Base-by-base conservation (phyloP, 2,797 vertebrate species). In the Acanthiza pusilla region DNA sequence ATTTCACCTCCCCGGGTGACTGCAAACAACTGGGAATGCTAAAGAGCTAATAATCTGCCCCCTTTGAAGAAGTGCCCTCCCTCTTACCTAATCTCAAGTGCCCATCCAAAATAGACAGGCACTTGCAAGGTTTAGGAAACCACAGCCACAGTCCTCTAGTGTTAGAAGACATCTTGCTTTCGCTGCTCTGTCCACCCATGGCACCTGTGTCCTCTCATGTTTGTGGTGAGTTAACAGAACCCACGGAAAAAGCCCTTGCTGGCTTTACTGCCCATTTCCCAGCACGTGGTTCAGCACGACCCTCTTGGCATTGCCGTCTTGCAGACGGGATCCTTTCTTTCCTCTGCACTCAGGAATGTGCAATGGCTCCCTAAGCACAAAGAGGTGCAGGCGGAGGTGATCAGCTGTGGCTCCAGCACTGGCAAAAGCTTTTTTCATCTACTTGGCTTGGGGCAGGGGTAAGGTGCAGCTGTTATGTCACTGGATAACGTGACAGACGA, bases 1-100 rank as follows among this genome's bases (percentile, higher is more conserved):
- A 94, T 94, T 94, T 95, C 84, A 85, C 93, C 89, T 92, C 85
- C 87, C 82, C 0, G 36, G 60, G 51, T 94, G 95, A 94, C 83
- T 84, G 89, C 91, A 94, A 93, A 93, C 76, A 86, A 55, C 86
- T 51, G 61, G 5, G 2, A 57, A 86, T 91, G 80, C 91, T 95
- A 85, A 93, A 93, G 76, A 91, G 68, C 86, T 91, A 94, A 91
- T 94, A 86, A 92, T 93, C 80, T 85, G 72, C 32, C 42, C 50
- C 42, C 60, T 94, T 70, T 76, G 85, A 93, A 95, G 85, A 85
- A 61, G 83, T 78, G 54, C 45, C 48, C 57, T 85, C 70, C 88
- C 87, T 91, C 87, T 93, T 50, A 84, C 74, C 71, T 50, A 47
- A 84, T 76, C 71, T 89, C 32, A 89, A 95, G 79, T 40, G 48